Evolutionary conservation across 2,888 invertebrate genomes (phyloP).

Genomic region (Tenthredo notha): DNA sequence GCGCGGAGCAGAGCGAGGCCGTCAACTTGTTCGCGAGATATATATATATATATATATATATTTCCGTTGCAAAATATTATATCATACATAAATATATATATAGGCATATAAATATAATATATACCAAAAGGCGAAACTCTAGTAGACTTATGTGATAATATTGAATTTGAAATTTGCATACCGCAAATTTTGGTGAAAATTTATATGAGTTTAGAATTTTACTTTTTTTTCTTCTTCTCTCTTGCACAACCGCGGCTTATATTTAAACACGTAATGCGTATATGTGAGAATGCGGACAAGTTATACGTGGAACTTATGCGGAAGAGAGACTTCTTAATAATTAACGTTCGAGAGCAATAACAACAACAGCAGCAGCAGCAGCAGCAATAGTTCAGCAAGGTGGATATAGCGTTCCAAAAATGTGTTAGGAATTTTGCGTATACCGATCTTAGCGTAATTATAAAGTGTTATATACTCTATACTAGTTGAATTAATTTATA

Average conservation of each 20-base stretch:
- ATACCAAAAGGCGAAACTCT: not conserved
- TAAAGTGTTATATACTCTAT: conserved; percentile 24
- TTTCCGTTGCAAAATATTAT: conserved; percentile 54
- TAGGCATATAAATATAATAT: not conserved
- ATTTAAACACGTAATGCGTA: not conserved
- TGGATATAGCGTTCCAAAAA: conserved; percentile 18
- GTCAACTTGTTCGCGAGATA: conserved; percentile 56
- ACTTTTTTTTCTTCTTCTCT: not conserved
- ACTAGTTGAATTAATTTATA: conserved; percentile 8
- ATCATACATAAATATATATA: not conserved
- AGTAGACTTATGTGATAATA: not conserved
- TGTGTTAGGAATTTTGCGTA: conserved; percentile 33
- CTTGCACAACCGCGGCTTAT: not conserved
- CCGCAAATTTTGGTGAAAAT: not conserved
- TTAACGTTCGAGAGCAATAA: not conserved
- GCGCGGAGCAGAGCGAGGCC: conserved; percentile 57
- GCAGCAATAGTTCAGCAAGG: not conserved
- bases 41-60: conserved; percentile 40
- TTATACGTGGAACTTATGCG: not conserved
- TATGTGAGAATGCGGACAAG: not conserved
- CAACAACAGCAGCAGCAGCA: too few species aligned
- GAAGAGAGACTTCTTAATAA: not conserved
- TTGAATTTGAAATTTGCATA: not conserved
- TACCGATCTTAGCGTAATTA: not conserved
- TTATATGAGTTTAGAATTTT: not conserved